Evolutionary conservation across 2,797 vertebrate species (phyloP), one percentile per base, ranked within the genome.

Genomic region (Scolopax bukidnonensis): DNA sequence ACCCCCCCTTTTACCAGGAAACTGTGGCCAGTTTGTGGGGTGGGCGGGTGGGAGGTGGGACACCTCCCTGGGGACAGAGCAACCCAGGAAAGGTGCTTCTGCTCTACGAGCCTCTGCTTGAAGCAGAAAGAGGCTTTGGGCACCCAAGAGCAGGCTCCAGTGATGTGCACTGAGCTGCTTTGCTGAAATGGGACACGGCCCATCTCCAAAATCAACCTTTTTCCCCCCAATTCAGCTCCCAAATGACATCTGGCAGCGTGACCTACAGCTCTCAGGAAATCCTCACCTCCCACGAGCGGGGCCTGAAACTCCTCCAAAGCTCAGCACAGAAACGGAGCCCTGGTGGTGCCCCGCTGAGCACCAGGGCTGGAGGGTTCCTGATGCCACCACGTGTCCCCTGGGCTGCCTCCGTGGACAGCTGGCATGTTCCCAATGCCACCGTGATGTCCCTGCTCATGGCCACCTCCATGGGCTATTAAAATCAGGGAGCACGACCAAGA

Each of bases 401-500:
- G 10, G 59, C 43, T 32, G 45, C 57, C 33, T 15, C 33, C 3
- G 3, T 2, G 18, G 60, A 48, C 60, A 56, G 32, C 32, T 9
- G 19, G 20, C 6, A 12, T 32, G 19, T 9, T 54, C 71, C 71
- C 43, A 10, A 4, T 8, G 30, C 36, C 74, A 4, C 27, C 12
- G 6, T 13, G 1, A 24, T 5, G 71, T 17, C 28, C 45, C 38
- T 21, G 53, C 40, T 51, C 51, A 14, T 4, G 9, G 45, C 33
- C 25, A 11, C 74, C 47, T 21, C 36, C 2, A 6, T 2, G n/a
- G 50, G 61, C 38, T 4, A 2, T 7, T 15, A 10, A 16, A 30
- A 32, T 30, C 2, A 2, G n/a, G 8, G 16, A 45, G 48, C 16
- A 1, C 2, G 8, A 28, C 36, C 2, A 4, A 24, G 47, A 2